These are phyloP conservation scores for Apis dorsata DNA, from an alignment of 1,140 invertebrate genomes.

Conservation along the genomic window DNA sequence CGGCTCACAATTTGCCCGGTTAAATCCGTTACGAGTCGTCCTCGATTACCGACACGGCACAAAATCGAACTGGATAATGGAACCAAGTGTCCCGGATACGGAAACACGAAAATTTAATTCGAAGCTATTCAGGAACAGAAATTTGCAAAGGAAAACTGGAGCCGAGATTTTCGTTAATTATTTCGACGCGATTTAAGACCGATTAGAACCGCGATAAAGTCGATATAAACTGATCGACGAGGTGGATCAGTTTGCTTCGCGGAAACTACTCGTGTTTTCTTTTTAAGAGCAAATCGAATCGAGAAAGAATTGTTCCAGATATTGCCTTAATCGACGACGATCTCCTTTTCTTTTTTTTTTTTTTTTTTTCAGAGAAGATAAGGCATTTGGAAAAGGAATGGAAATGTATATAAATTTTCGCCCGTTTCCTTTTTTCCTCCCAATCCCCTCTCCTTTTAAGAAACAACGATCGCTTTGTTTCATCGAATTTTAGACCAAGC, in stretches of 20 bases:
- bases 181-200: not conserved
- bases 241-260: constrained; percentile 11
- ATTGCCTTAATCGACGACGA: constrained; percentile 52
- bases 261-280: not conserved
- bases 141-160: not conserved
- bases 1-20: constrained; percentile 40
- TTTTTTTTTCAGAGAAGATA: constrained; percentile 1
- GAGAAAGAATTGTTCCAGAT: constrained; percentile 17
- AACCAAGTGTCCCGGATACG: not conserved
- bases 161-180: not conserved
- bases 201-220: not conserved
- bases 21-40: constrained; percentile 50
- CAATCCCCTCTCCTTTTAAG: constrained; percentile 36
- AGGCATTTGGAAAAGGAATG: not conserved
- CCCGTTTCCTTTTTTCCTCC: not conserved
- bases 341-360: constrained; percentile 43
- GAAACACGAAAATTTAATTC: not conserved
- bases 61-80: constrained; percentile 7
- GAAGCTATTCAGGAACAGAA: not conserved
- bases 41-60: constrained; percentile 35
- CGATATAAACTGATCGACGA: not conserved
- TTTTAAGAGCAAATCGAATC: not conserved
- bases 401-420: constrained; percentile 45
- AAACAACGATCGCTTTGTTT: constrained; percentile 49
- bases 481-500: constrained; percentile 28